A percentile compares a stretch with the other conserved stretches of the same genome.
Evolutionary conservation across 1,140 invertebrate species (phyloP).

Genomic region (Megathymus violae): DNA sequence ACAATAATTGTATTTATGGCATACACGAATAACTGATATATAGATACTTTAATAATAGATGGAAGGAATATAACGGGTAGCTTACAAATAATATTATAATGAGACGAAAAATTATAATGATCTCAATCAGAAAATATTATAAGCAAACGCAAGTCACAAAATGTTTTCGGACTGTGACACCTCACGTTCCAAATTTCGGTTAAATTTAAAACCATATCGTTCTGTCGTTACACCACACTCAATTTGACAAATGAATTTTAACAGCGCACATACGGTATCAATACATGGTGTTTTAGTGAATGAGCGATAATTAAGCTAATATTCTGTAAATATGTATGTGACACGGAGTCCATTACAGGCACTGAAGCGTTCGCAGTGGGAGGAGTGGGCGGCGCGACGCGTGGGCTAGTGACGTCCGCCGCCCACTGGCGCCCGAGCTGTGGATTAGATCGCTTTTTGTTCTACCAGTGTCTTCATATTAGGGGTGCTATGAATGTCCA

Average conservation of each 20-base stretch:
- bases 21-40: no score
- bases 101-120: no score
- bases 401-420: conserved; percentile 38
- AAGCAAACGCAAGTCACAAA: no score
- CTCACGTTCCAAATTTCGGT: not conserved
- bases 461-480: not conserved
- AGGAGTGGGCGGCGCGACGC: conserved; percentile 31
- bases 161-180: no score
- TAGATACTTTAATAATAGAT: no score
- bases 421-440: conserved; percentile 34
- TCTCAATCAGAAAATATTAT: no score
- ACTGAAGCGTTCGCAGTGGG: conserved; percentile 25
- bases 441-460: conserved; percentile 32
- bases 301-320: not conserved
- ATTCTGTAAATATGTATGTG: conserved; percentile 2
- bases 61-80: no score
- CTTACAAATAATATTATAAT: no score
- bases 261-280: not conserved
- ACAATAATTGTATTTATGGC: no score
- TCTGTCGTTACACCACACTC: not conserved
- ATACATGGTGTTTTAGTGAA: not conserved
- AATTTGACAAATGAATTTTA: not conserved
- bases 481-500: no score
- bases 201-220: not conserved
- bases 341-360: not conserved